phyloP scores from a whole-genome alignment of 2,888 invertebrate species.

The Machimus rusticus region DNA sequence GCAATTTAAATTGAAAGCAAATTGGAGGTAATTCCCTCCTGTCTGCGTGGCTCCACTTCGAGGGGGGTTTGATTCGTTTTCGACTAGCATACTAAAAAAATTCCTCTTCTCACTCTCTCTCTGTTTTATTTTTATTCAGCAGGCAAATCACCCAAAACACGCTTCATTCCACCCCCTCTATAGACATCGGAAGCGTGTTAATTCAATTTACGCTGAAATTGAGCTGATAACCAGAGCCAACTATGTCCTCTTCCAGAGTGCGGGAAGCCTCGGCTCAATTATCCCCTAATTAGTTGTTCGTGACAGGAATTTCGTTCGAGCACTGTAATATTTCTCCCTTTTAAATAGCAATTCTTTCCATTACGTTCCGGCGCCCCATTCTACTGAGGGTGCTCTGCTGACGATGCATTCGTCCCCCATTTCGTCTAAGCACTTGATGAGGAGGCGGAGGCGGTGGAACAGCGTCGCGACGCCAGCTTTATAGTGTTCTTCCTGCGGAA shows the following conservation, averaged over 20 bases:
- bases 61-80: background rate
- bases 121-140: background rate
- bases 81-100: background rate
- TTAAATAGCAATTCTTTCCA: constrained; percentile 15
- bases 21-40: background rate
- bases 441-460: too few species aligned
- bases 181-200: background rate
- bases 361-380: background rate
- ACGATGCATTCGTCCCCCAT: background rate
- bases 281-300: constrained; percentile 42
- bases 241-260: background rate
- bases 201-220: background rate
- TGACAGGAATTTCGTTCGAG: constrained; percentile 33
- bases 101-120: background rate
- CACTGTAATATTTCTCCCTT: constrained; percentile 6
- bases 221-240: background rate
- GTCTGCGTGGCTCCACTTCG: background rate
- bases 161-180: background rate
- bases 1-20: background rate
- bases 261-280: constrained; percentile 4
- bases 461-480: background rate
- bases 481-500: background rate
- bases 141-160: background rate
- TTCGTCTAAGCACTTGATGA: background rate
- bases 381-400: background rate